These are phyloP conservation scores for Eristalis intricaria DNA, from an alignment of 2,888 invertebrate genomes.

Conservation along the genomic window DNA sequence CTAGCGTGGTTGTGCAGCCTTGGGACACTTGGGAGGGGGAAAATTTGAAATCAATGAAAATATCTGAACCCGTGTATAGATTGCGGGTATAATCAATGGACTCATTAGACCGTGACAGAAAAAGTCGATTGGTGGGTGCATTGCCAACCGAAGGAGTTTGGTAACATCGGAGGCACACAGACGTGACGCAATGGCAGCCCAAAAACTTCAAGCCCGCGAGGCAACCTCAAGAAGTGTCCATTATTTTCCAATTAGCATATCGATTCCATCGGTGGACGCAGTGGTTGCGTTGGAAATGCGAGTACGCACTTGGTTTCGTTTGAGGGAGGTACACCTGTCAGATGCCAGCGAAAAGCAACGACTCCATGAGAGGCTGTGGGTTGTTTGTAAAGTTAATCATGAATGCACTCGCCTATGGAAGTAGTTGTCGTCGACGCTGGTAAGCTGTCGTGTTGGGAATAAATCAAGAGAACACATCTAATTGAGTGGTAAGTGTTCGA, in stretches of 20 bases:
- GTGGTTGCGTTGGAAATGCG: constrained; percentile 12
- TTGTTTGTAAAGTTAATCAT: constrained; percentile 36
- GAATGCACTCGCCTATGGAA: constrained; percentile 9
- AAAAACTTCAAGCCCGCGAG: constrained; percentile 41
- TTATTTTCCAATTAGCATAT: constrained; percentile 63
- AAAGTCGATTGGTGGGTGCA: constrained; percentile 61
- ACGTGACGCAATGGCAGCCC: constrained; percentile 16
- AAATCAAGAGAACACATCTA: constrained; percentile 51
- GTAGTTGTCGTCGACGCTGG: constrained; percentile 36
- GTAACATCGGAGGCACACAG: constrained; percentile 13
- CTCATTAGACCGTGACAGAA: constrained; percentile 62
- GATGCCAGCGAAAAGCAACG: not conserved
- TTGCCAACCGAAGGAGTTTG: constrained; percentile 14
- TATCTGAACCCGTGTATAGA: constrained; percentile 1
- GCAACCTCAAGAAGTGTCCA: constrained; percentile 30
- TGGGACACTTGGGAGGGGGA: not conserved
- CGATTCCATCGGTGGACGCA: constrained; percentile 17
- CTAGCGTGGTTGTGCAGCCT: not conserved
- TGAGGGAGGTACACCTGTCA: constrained; percentile 12
- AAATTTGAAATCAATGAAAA: not conserved
- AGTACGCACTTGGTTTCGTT: not conserved
- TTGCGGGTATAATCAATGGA: constrained; percentile 54
- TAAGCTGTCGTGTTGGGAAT: constrained; percentile 46
- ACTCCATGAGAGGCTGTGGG: not conserved
- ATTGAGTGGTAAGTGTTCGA: constrained; percentile 17